Evolutionary conservation across 2,888 invertebrate genomes (phyloP).

Genomic region (Morpho helenor): DNA sequence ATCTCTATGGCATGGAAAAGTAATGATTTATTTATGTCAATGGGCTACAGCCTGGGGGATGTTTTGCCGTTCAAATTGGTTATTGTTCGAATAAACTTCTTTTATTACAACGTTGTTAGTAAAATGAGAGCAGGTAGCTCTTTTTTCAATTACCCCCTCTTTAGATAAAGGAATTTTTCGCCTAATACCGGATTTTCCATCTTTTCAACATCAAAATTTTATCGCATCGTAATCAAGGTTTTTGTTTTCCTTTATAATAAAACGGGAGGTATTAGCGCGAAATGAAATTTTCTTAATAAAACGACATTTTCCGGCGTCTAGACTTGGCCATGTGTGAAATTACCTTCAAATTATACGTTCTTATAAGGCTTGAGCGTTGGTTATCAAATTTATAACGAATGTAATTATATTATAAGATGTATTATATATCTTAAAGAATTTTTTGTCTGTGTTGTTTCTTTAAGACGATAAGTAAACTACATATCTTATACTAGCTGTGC

Average conservation of each 20-base stretch:
- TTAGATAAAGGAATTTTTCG: conserved; percentile 57
- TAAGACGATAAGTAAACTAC: too few relatives aligned
- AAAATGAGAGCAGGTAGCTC: conserved; percentile 60
- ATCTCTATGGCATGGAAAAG: conserved; percentile 46
- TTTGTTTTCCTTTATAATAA: conserved; percentile 23
- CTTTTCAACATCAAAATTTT: conserved; percentile 21
- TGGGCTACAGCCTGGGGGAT: conserved; percentile 57
- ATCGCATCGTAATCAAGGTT: conserved; percentile 15
- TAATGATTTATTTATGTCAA: conserved; percentile 79
- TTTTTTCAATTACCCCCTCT: conserved; percentile 58
- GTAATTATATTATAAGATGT: conserved; percentile 67
- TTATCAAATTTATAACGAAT: conserved; percentile 70
- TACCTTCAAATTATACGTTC: conserved; percentile 66
- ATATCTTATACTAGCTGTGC: too few relatives aligned
- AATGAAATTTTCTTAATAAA: conserved; percentile 43
- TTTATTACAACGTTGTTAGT: conserved; percentile 76
- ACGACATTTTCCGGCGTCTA: conserved; percentile 61
- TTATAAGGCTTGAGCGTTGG: conserved; percentile 71
- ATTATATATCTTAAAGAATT: conserved; percentile 56
- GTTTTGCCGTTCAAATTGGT: conserved; percentile 71
- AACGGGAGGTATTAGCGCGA: conserved; percentile 32
- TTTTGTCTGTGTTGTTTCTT: not conserved
- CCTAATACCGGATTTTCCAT: conserved; percentile 53
- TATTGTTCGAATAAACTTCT: conserved; percentile 74
- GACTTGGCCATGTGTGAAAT: conserved; percentile 70